Base-by-base conservation (phyloP, 2,888 invertebrate species). In the Agrotis exclamationis region DNA sequence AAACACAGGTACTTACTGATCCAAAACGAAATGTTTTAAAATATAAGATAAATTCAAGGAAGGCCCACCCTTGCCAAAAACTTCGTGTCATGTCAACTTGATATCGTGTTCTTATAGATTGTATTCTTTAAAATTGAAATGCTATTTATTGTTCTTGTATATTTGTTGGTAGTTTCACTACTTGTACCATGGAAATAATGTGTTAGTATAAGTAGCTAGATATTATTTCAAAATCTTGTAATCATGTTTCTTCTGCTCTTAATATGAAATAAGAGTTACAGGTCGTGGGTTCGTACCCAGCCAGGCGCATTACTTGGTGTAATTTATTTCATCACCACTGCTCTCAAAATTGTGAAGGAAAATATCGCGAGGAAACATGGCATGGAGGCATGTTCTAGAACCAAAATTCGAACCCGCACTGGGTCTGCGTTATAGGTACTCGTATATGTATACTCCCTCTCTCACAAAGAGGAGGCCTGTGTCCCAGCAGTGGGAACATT, bases 61-160 rank as follows among this genome's bases (percentile, higher is more conserved):
- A 54, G 14, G 45, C 22, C 20, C 14, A 6, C 13, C 44, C 45
- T 47, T 57, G 20, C 39, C 58, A 51, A 73, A 56, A 54, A 47
- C 54, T 54, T 63, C 33, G 51, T 63, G 20, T 63, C 66, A 39
- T 78, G 54, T 73, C 59, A 63, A 63, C 50, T 67, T 20, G 45
- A 73, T 75, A 79, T 65, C 57, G 58, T 58, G 64, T 57, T 67
- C 48, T 48, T 54, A 60, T 39, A 67, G 59, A 73, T 76, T 64
- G 60, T 73, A 76, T 73, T 62, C 54, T 65, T 59, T 70, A 56
- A 74, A 73, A 75, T 67, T 22, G 44, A 67, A 76, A 71, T 71
- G 65, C 59, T 76, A 79, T 71, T 79, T 71, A 39, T n/a, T 64
- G 50, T 65, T 13, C 56, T 18, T 53, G 48, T 63, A 73, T 47